Percentiles rank a stretch among this genome's conserved stretches.
These are phyloP conservation scores for Paramisgurnus dabryanus DNA, from an alignment of 2,113 vertebrate species.

Conservation along the genomic window DNA sequence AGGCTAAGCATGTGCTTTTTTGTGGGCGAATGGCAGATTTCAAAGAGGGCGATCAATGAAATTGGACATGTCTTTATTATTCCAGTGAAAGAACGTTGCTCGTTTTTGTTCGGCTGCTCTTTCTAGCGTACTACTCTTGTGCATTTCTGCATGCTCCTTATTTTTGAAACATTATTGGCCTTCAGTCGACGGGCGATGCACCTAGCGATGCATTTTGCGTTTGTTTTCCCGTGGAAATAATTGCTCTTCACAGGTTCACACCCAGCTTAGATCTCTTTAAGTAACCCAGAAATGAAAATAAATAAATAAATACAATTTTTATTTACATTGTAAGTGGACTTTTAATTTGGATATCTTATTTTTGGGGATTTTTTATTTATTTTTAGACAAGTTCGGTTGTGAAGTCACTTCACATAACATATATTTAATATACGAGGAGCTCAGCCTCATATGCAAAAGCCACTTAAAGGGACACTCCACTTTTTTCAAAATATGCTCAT, in stretches of 20 bases:
- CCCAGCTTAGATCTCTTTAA: too few relatives aligned
- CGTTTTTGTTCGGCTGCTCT: constrained; percentile 65
- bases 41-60: constrained; percentile 65
- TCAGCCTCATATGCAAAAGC: too few relatives aligned
- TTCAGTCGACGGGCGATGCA: constrained; percentile 4
- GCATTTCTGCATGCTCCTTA: constrained; percentile 47
- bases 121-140: constrained; percentile 48
- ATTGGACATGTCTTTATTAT: constrained; percentile 58
- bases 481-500: too few relatives aligned
- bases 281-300: too few relatives aligned
- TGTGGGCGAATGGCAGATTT: neutral
- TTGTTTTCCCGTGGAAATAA: neutral
- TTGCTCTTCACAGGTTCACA: neutral
- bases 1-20: constrained; percentile 17
- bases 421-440: too few relatives aligned
- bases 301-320: too few relatives aligned
- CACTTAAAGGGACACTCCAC: too few relatives aligned
- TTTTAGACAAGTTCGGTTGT: too few relatives aligned
- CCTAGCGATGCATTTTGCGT: neutral
- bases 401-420: too few relatives aligned
- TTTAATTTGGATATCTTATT: too few relatives aligned
- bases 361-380: too few relatives aligned
- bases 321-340: too few relatives aligned
- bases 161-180: constrained; percentile 48
- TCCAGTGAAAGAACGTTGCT: constrained; percentile 66